Percentiles rank a stretch among this genome's conserved stretches.
Evolutionary conservation across 2,888 invertebrate genomes (phyloP).

Genomic region (Taenaris catops): DNA sequence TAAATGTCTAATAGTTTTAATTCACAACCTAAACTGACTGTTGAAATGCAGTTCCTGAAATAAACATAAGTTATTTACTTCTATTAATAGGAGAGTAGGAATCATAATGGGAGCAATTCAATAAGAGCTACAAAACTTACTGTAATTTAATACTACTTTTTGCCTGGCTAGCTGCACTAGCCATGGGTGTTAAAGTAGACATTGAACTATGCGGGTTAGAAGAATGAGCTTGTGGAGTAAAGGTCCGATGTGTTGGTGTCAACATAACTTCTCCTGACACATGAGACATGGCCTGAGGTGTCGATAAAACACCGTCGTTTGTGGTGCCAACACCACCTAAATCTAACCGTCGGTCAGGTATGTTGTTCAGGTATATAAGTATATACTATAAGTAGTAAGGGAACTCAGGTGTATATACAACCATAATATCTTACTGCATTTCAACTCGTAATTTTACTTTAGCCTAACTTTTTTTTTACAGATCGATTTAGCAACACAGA

Average conservation of each 20-base stretch:
- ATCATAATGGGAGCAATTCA: too few species aligned
- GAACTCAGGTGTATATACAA: too few species aligned
- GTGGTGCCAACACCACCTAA: too few species aligned
- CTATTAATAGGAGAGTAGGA: background rate
- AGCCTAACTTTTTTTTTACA: too few species aligned
- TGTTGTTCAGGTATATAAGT: too few species aligned
- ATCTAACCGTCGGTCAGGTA: too few species aligned
- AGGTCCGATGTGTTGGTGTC: slow-evolving; percentile 59
- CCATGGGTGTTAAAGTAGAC: slow-evolving; percentile 69
- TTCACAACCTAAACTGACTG: slow-evolving; percentile 86
- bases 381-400: too few species aligned
- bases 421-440: too few species aligned
- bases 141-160: slow-evolving; percentile 81
- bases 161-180: slow-evolving; percentile 77
- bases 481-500: too few species aligned
- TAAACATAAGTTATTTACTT: background rate
- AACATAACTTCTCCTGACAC: slow-evolving; percentile 52
- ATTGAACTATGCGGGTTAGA: slow-evolving; percentile 78
- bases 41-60: slow-evolving; percentile 89
- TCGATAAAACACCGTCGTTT: slow-evolving; percentile 6
- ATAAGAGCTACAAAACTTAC: too few species aligned
- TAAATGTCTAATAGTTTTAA: slow-evolving; percentile 87
- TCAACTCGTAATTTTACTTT: too few species aligned
- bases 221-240: slow-evolving; percentile 53
- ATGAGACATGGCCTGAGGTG: slow-evolving; percentile 17